Conservation (phyloP, 2,888 invertebrate genomes). For the Eupeodes latifasciatus region DNA sequence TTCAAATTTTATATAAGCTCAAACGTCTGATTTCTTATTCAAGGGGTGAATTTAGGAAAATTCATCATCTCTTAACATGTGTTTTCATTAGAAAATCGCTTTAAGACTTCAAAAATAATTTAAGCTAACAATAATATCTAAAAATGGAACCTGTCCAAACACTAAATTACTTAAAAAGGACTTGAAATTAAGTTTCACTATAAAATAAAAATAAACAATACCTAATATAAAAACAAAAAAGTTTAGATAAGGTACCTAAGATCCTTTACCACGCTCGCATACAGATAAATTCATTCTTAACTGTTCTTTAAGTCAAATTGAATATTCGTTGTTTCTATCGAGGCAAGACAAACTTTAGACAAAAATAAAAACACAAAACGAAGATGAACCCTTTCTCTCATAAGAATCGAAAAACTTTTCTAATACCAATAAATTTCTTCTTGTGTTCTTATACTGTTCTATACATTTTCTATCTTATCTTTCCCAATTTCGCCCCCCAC, state of each 20-base stretch:
- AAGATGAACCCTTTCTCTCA: constrained; percentile 52
- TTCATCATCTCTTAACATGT: no score
- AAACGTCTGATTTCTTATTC: no score
- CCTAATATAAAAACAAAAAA: constrained; percentile 3
- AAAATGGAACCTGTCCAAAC: background rate
- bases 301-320: constrained; percentile 40
- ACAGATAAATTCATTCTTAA: constrained; percentile 22
- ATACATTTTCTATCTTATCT: constrained; percentile 36
- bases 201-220: background rate
- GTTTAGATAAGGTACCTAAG: background rate
- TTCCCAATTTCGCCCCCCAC: background rate
- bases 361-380: background rate
- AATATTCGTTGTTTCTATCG: constrained; percentile 28
- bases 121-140: background rate
- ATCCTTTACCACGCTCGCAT: background rate
- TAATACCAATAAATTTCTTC: constrained; percentile 68
- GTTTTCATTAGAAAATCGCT: background rate
- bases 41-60: no score
- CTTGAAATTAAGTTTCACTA: constrained; percentile 17
- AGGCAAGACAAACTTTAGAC: constrained; percentile 10
- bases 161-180: constrained; percentile 15
- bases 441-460: constrained; percentile 23
- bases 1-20: no score
- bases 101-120: background rate
- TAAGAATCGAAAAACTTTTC: constrained; percentile 61